Base-by-base conservation (phyloP, 2,888 invertebrate genomes). In the Ptychoptera contaminata region DNA sequence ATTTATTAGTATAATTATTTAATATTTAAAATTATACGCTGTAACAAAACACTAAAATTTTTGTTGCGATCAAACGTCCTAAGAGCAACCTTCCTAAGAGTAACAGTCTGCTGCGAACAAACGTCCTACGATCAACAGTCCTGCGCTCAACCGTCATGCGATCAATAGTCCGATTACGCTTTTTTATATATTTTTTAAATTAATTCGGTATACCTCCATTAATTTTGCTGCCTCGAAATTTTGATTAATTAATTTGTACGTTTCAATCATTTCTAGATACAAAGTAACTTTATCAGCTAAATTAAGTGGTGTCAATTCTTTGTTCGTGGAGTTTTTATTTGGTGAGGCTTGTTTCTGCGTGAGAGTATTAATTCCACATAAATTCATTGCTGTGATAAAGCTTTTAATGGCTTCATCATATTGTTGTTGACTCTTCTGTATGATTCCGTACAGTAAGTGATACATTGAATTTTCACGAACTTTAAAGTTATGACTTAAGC, bases 381-480 rank as follows among this genome's bases (percentile, higher is more conserved):
- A 70, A 45, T 74, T 74, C 59, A 91, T 71, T 10, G 90, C 87
- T 7, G 76, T 76, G 42, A 77, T 72, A 48, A 90, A 76, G 50
- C 83, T 82, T 47, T 79, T 76, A 38, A 87, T 71, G 0, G 84
- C 78, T 43, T 82, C 82, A 34, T 77, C 73, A 5, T 75, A 65
- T 53, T 84, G 76, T 14, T 78, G 77, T 44, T 76, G 73, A 53
- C 79, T 74, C 58, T 85, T 90, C 51, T 85, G 76, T 41, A 94
- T 79, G 23, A 86, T 71, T 1, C 92, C 93, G 51, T 79, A 76
- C 1, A 93, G 74, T 49, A 92, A 74, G 65, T 93, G 88, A 59
- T 90, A 97, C 59, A 91, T 70, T 0, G 93, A 87, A 63, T 86
- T 83, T 48, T 94, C 92, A 50, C 93, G 70, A 0, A 96, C 82